A percentile compares a stretch with the other conserved stretches of the same genome.
Evolutionary conservation across 2,113 vertebrate genomes (phyloP).

Genomic region (Chunga burmeisteri): DNA sequence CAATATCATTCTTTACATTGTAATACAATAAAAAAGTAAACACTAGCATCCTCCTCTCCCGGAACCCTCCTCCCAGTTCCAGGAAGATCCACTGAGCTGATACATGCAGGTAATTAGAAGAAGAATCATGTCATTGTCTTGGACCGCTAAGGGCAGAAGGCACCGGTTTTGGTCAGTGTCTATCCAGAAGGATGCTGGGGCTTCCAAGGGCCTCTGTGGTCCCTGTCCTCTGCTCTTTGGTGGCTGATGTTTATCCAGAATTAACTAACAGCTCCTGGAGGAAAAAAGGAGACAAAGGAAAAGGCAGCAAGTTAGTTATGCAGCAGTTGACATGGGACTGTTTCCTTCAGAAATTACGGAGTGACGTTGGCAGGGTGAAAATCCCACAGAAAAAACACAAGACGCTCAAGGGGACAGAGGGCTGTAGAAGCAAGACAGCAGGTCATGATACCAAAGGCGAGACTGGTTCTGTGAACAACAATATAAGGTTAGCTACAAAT

Average conservation of each 20-base stretch:
- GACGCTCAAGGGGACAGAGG: background rate
- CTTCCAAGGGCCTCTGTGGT: background rate
- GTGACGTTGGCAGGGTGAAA: background rate
- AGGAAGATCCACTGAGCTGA: background rate
- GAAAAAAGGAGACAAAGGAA: constrained; percentile 14
- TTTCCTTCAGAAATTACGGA: background rate
- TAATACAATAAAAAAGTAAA: background rate
- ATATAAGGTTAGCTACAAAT: background rate
- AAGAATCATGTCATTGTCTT: background rate
- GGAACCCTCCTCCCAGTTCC: background rate
- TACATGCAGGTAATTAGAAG: constrained; percentile 31
- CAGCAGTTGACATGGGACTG: background rate
- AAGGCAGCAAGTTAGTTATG: background rate
- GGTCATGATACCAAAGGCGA: background rate
- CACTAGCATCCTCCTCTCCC: background rate
- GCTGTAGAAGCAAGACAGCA: background rate
- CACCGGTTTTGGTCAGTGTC: constrained; percentile 44
- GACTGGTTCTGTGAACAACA: background rate
- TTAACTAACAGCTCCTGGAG: constrained; percentile 65
- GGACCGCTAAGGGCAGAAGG: constrained; percentile 50
- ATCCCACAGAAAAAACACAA: background rate
- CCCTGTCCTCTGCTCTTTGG: constrained; percentile 29
- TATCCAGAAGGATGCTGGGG: constrained; percentile 36
- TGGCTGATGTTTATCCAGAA: constrained; percentile 32
- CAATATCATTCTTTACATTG: background rate